Percentiles rank a stretch among this genome's conserved stretches.
These are phyloP conservation scores for Toxotes lorentzi DNA, from an alignment of 2,797 vertebrate genomes.

Conservation along the genomic window DNA sequence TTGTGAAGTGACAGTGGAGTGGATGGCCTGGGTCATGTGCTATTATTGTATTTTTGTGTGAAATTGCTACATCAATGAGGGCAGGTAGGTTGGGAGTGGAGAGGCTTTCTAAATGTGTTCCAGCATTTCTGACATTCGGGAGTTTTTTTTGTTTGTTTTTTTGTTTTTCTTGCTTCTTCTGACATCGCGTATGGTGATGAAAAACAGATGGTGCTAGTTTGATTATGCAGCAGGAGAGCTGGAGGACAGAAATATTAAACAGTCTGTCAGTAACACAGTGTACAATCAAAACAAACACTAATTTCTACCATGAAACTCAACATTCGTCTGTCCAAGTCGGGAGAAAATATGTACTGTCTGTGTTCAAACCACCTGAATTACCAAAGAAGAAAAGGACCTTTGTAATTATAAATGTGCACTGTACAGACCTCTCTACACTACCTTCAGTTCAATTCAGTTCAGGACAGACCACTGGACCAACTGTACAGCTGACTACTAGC, in stretches of 20 bases:
- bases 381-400: neutral
- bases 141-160: neutral
- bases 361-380: neutral
- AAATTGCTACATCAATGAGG: slow-evolving; percentile 70
- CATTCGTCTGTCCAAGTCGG: neutral
- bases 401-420: neutral
- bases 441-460: too few species aligned
- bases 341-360: neutral
- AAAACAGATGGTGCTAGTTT: slow-evolving; percentile 7
- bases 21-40: slow-evolving; percentile 60
- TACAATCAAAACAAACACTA: neutral
- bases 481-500: neutral
- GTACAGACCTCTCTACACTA: neutral
- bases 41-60: slow-evolving; percentile 65
- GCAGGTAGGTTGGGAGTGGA: slow-evolving; percentile 49
- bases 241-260: neutral
- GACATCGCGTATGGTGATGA: neutral
- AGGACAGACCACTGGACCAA: too few species aligned
- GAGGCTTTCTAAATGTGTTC: slow-evolving; percentile 52
- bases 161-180: slow-evolving; percentile 2
- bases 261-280: neutral
- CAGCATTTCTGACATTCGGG: slow-evolving; percentile 38
- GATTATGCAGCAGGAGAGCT: slow-evolving; percentile 18
- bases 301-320: neutral
- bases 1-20: slow-evolving; percentile 62